Conservation (phyloP, 2,113 vertebrate species). For the Coreoperca whiteheadi region DNA sequence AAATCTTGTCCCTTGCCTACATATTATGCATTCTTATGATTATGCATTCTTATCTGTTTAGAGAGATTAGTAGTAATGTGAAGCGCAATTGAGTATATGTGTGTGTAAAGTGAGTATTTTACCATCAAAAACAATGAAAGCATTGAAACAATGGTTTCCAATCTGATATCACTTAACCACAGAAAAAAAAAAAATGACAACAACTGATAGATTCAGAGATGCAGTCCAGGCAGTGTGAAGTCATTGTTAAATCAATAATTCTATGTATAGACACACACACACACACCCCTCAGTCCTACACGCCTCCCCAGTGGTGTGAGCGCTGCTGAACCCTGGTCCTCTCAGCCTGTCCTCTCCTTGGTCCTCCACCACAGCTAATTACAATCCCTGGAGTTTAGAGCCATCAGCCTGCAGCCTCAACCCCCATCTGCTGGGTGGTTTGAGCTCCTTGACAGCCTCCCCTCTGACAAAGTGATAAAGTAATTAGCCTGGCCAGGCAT, state of each 20-base stretch:
- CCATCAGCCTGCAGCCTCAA: slow-evolving; percentile 31
- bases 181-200: slow-evolving; percentile 57
- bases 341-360: slow-evolving; percentile 59
- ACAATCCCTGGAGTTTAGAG: slow-evolving; percentile 70
- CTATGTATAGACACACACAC: slow-evolving; percentile 35
- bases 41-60: no score
- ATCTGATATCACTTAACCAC: not conserved
- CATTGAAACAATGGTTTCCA: not conserved
- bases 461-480: slow-evolving; percentile 95
- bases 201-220: slow-evolving; percentile 31
- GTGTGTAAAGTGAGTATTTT: not conserved
- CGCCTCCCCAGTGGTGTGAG: slow-evolving; percentile 44
- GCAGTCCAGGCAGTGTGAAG: slow-evolving; percentile 37
- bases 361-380: slow-evolving; percentile 71
- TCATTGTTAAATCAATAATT: slow-evolving; percentile 73
- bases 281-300: slow-evolving; percentile 25
- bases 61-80: not conserved
- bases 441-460: slow-evolving; percentile 84
- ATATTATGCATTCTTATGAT: no score
- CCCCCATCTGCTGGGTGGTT: slow-evolving; percentile 81
- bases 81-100: not conserved
- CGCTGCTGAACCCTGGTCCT: slow-evolving; percentile 73
- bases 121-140: not conserved
- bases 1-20: no score
- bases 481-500: slow-evolving; percentile 92